Conservation (phyloP, 53 echinoderm and acorn worm species). For the Actinopyga echinites region DNA sequence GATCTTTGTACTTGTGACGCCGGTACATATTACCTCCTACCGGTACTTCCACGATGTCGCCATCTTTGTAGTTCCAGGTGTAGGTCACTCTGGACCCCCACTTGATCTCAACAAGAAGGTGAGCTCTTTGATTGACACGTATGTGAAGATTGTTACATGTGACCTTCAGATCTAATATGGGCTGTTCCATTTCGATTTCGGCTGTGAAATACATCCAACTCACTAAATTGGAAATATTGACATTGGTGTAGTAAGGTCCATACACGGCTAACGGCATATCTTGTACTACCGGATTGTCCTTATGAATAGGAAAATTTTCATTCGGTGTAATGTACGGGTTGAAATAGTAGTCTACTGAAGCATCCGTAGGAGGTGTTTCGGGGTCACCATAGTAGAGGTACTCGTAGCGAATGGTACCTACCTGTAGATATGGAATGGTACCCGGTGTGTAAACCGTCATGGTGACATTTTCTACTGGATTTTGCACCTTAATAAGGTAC, state of each 20-base stretch:
- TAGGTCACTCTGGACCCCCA: constrained; percentile 85
- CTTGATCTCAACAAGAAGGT: constrained; percentile 57
- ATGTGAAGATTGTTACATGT: constrained; percentile 56
- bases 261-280: constrained; percentile 65
- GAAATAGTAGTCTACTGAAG: constrained; percentile 67
- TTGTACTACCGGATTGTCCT: constrained; percentile 71
- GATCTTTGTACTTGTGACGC: constrained; percentile 62
- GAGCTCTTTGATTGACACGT: constrained; percentile 62
- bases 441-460: constrained; percentile 75
- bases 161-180: constrained; percentile 62
- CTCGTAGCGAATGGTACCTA: constrained; percentile 67
- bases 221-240: constrained; percentile 86
- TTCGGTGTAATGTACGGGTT: constrained; percentile 52
- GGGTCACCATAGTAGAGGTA: constrained; percentile 68
- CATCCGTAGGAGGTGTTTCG: constrained; percentile 79
- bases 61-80: constrained; percentile 84
- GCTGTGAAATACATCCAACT: constrained; percentile 81
- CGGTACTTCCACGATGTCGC: constrained; percentile 55
- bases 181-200: constrained; percentile 80
- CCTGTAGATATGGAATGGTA: constrained; percentile 67
- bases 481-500: constrained; percentile 81
- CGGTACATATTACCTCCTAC: constrained; percentile 56
- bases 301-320: constrained; percentile 68
- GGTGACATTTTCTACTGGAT: constrained; percentile 71
- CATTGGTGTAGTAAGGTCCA: constrained; percentile 70